Percentiles rank a stretch among this genome's conserved stretches.
These are phyloP conservation scores for Onychostruthus taczanowskii DNA, from an alignment of 2,113 vertebrate genomes.

Conservation along the genomic window DNA sequence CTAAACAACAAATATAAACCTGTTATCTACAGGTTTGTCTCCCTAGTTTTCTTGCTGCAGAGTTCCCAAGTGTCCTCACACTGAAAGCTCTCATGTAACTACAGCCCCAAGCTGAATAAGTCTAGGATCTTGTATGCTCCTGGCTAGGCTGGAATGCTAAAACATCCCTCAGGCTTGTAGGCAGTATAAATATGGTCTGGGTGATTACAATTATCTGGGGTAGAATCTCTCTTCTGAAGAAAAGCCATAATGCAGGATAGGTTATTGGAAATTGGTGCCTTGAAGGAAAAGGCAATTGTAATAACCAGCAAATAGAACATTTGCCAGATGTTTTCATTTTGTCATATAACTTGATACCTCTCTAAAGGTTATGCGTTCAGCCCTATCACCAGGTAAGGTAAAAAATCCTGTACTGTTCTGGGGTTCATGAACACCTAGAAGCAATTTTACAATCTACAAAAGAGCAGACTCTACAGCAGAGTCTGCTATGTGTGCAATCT, in stretches of 20 bases:
- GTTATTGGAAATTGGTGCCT: neutral
- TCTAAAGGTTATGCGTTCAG: neutral
- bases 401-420: neutral
- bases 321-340: neutral
- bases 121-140: neutral
- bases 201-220: neutral
- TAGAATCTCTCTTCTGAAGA: neutral
- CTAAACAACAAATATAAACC: neutral
- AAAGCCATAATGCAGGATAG: neutral
- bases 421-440: neutral
- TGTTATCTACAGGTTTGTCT: neutral
- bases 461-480: neutral
- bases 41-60: neutral
- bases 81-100: neutral
- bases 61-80: neutral
- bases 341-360: neutral
- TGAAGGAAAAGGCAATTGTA: neutral
- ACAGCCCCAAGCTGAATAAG: neutral
- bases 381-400: neutral
- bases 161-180: neutral
- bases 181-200: neutral
- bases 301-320: neutral
- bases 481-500: rapidly evolving
- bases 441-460: neutral
- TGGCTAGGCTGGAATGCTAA: neutral